A percentile compares a stretch with the other conserved stretches of the same genome.
Conservation (phyloP, 1,140 invertebrate species). For the Drosophila malerkotliana region DNA sequence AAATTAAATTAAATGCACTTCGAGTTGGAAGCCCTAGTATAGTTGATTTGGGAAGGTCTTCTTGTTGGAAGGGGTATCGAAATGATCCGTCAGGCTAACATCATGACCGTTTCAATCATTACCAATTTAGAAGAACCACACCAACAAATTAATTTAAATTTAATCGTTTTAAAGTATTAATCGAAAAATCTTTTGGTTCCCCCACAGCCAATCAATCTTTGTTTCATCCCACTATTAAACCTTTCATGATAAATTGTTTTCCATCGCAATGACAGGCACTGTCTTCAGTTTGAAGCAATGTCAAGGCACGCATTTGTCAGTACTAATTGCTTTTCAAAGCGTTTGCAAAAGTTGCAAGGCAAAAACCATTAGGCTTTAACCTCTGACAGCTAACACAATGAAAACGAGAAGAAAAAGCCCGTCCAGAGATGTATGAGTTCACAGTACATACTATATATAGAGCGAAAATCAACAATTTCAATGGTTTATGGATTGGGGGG, state of each 20-base stretch:
- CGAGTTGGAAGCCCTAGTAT: constrained; percentile 19
- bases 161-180: constrained; percentile 8
- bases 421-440: constrained; percentile 16
- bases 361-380: constrained; percentile 27
- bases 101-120: too few species aligned
- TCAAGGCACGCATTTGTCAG: constrained; percentile 58
- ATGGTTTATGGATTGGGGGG: constrained; percentile 11
- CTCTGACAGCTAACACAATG: constrained; percentile 13
- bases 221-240: constrained; percentile 3
- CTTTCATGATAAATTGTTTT: constrained; percentile 44
- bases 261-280: constrained; percentile 48
- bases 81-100: background rate
- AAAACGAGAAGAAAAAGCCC: constrained; percentile 5
- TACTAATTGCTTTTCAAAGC: constrained; percentile 73
- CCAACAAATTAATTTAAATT: background rate
- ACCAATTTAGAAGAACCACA: background rate
- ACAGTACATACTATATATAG: constrained; percentile 5
- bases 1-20: constrained; percentile 70
- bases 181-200: background rate
- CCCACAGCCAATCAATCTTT: constrained; percentile 23
- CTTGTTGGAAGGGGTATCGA: background rate
- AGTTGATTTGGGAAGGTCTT: constrained; percentile 15
- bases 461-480: constrained; percentile 23
- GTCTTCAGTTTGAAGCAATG: constrained; percentile 35
- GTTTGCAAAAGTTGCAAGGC: constrained; percentile 37